Percentiles rank a stretch among this genome's conserved stretches.
Evolutionary conservation across 2,113 vertebrate genomes (phyloP).

Genomic region (Oreotragus oreotragus): DNA sequence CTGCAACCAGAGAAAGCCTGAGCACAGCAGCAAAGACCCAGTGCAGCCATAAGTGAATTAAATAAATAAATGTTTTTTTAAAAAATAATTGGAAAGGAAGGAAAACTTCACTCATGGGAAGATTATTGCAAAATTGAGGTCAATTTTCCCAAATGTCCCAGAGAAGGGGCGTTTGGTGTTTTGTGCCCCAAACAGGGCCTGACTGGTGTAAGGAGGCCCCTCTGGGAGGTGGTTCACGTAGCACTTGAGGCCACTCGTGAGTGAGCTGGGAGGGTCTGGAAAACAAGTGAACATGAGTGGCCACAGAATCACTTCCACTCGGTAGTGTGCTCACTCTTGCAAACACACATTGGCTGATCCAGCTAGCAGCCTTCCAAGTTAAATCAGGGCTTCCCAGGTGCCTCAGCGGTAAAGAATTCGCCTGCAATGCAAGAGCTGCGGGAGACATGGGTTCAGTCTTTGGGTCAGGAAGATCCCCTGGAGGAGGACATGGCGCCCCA

Average conservation of each 20-base stretch:
- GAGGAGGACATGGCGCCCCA: background rate
- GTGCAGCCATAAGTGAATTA: background rate
- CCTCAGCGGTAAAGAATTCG: background rate
- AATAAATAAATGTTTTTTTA: background rate
- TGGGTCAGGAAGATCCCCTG: background rate
- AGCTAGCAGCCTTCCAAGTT: background rate
- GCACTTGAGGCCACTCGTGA: background rate
- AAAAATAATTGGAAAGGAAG: background rate
- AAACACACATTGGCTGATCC: background rate
- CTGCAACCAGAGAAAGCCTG: background rate
- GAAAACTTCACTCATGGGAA: background rate
- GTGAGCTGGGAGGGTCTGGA: background rate
- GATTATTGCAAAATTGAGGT: background rate
- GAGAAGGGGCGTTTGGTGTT: background rate
- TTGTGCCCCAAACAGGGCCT: background rate
- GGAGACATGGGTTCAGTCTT: background rate
- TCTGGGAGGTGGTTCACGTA: background rate
- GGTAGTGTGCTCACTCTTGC: background rate
- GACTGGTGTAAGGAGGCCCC: background rate
- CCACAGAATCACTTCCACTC: background rate
- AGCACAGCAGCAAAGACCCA: background rate
- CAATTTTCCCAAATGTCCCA: background rate
- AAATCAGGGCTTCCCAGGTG: background rate
- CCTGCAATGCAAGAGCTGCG: background rate
- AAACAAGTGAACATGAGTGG: background rate